Percentiles rank a stretch among this genome's conserved stretches.
These are phyloP conservation scores for Chymomyza amoena DNA, from an alignment of 2,888 invertebrate species.

Conservation along the genomic window DNA sequence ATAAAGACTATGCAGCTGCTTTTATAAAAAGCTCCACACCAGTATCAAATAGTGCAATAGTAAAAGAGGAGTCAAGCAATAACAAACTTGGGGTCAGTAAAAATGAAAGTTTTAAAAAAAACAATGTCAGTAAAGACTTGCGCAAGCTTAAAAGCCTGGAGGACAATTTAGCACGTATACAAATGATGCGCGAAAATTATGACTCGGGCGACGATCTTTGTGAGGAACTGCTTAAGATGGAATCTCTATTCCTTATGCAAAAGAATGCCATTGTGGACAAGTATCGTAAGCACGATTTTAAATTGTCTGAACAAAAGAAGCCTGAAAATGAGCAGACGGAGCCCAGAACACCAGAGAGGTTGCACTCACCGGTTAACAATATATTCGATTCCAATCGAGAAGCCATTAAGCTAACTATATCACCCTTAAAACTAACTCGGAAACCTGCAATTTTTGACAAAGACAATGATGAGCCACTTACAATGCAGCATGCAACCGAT, in stretches of 20 bases:
- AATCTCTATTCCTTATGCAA: conserved; percentile 72
- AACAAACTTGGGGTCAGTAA: conserved; percentile 17
- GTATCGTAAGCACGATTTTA: conserved; percentile 66
- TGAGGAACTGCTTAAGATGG: conserved; percentile 76
- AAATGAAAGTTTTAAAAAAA: conserved; percentile 47
- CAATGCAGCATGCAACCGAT: conserved; percentile 20
- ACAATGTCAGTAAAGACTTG: conserved; percentile 72
- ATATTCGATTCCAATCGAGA: conserved; percentile 77
- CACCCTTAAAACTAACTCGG: conserved; percentile 71
- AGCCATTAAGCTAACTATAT: conserved; percentile 76
- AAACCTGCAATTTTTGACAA: conserved; percentile 67
- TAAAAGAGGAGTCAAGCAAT: conserved; percentile 28
- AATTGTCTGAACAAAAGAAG: conserved; percentile 21
- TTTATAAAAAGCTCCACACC: not conserved
- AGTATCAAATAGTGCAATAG: not conserved
- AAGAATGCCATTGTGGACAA: conserved; percentile 75
- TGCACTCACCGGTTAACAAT: conserved; percentile 56
- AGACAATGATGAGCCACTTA: conserved; percentile 50
- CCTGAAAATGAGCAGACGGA: not conserved
- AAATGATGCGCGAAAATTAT: conserved; percentile 76
- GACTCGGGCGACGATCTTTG: conserved; percentile 76
- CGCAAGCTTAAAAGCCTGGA: conserved; percentile 75
- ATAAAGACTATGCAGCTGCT: conserved; percentile 12
- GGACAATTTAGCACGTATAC: conserved; percentile 75
- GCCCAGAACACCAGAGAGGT: conserved; percentile 8